These are phyloP conservation scores for Deladenus siricidicola DNA, from an alignment of 2,888 invertebrate species.

Conservation along the genomic window DNA sequence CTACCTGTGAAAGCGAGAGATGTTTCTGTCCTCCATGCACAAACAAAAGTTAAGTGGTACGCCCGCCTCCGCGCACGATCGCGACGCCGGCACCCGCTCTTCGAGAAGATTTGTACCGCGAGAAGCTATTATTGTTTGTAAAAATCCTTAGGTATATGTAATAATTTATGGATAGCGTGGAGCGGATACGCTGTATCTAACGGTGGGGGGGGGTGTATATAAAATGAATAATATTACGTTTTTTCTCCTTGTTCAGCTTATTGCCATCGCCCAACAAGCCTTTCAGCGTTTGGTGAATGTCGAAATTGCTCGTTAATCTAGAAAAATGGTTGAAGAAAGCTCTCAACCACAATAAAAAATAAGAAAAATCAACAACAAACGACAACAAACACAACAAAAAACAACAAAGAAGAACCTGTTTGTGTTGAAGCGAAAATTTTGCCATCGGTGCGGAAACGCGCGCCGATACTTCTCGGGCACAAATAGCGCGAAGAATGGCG, in stretches of 20 bases:
- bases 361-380: no score
- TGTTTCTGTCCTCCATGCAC: conserved; percentile 25
- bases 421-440: conserved; percentile 20
- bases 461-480: conserved; percentile 52
- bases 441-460: conserved; percentile 33
- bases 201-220: no score
- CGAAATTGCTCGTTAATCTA: conserved; percentile 54
- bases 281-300: conserved; percentile 52
- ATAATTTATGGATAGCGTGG: neutral
- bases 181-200: no score
- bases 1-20: conserved; percentile 13
- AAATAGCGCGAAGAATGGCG: conserved; percentile 54
- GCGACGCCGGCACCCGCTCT: conserved; percentile 14
- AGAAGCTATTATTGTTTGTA: neutral
- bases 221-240: no score
- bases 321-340: no score
- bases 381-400: no score
- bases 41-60: conserved; percentile 38
- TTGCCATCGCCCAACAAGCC: conserved; percentile 4
- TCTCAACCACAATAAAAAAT: no score
- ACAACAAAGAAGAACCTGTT: no score
- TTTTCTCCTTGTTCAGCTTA: neutral
- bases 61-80: conserved; percentile 34
- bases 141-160: neutral
- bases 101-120: conserved; percentile 36